Percentiles rank a stretch among this genome's conserved stretches.
These are phyloP conservation scores for Drepana falcataria DNA, from an alignment of 2,888 invertebrate species.

Conservation along the genomic window DNA sequence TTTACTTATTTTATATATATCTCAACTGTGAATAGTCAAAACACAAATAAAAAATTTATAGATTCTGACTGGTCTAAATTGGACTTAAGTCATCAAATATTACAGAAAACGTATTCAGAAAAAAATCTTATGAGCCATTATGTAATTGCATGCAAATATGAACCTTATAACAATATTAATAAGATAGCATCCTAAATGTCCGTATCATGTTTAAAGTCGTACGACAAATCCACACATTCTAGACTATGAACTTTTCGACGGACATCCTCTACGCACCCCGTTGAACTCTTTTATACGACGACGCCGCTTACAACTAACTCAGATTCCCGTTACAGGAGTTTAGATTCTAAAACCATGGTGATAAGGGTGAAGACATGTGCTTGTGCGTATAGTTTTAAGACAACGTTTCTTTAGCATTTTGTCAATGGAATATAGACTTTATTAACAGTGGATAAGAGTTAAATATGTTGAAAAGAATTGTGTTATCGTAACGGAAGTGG, in stretches of 20 bases:
- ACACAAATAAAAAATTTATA: too few relatives aligned
- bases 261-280: slow-evolving; percentile 55
- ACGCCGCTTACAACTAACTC: slow-evolving; percentile 23
- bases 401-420: not conserved
- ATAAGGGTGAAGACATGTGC: slow-evolving; percentile 16
- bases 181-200: not conserved
- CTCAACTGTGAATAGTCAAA: too few relatives aligned
- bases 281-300: slow-evolving; percentile 58
- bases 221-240: not conserved
- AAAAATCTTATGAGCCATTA: too few relatives aligned
- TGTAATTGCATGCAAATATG: not conserved
- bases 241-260: slow-evolving; percentile 13
- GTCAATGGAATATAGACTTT: slow-evolving; percentile 19
- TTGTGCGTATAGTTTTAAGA: not conserved
- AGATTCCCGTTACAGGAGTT: not conserved
- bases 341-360: not conserved
- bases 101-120: too few relatives aligned
- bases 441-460: slow-evolving; percentile 16
- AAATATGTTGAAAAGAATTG: slow-evolving; percentile 14
- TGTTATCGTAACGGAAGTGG: slow-evolving; percentile 46
- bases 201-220: not conserved
- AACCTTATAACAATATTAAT: not conserved
- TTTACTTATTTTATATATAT: too few relatives aligned
- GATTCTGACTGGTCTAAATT: too few relatives aligned
- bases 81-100: too few relatives aligned